Base-by-base conservation (phyloP, 2,797 vertebrate species). In the Poecilia picta region DNA sequence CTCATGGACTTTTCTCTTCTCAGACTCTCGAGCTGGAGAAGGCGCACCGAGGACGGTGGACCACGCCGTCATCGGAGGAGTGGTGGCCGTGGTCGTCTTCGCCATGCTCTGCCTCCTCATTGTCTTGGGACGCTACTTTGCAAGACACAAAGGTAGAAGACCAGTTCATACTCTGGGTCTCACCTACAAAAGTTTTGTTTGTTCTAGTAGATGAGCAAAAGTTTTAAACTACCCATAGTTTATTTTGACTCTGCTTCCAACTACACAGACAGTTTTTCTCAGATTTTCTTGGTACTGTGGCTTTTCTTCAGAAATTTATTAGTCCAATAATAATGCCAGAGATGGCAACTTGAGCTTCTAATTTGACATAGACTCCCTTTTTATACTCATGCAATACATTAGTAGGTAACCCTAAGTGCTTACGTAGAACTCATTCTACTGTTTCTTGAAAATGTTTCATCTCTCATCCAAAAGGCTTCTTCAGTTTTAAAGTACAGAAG, bases 91-190 rank as follows among this genome's bases (percentile, higher is more conserved):
- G 82, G 98, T 99, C 33, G 98, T 99, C 87, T 99, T 99, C 0
- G 98, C 98, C 23, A 98, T 99, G 97, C 97, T 99, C 78, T 99
- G 98, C 92, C 96, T 99, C 93, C 98, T 99, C 92, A 99, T 99
- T 89, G 95, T 99, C 83, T 93, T 99, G 93, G 98, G 98, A 25
- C 97, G 98, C 84, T 99, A 99, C 88, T 99, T 99, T 82, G 98
- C 98, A 82, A 98, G 98, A 95, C 98, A 99, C 96, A 99, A 99
- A 99, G 98, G 98, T 99, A 95, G 89, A 1, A 23, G 8, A 39
- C 2, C n/a, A 16, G 73, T 43, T 41, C 12, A 20, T 7, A 7
- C 31, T 36, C 18, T 15, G 31, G 47, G 25, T 41, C 64, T 73
- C 20, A 23, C 16, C 16, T 7, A 28, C n/a, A 12, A 12, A n/a